Evolutionary conservation across 1,140 invertebrate genomes (phyloP).

Genomic region (Caenorhabditis inopinata): DNA sequence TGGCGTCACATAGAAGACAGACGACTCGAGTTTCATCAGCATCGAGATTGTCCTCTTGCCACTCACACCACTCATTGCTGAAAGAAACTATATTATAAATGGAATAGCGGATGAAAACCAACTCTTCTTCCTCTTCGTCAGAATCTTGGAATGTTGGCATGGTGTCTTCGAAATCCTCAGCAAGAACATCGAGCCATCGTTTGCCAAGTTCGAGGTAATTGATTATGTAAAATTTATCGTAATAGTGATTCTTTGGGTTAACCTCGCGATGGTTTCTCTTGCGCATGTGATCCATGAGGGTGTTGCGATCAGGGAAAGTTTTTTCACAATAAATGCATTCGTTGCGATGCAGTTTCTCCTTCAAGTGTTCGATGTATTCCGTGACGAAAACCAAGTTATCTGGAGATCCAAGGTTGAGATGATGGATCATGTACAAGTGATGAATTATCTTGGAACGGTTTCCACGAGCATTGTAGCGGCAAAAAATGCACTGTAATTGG

Average conservation of each 20-base stretch:
- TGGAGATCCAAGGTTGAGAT: conserved; percentile 64
- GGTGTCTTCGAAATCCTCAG: conserved; percentile 66
- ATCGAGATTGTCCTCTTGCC: conserved; percentile 66
- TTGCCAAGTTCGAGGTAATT: conserved; percentile 66
- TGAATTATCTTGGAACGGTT: conserved; percentile 66
- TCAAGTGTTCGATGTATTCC: conserved; percentile 64
- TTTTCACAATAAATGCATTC: conserved; percentile 67
- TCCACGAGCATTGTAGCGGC: conserved; percentile 61
- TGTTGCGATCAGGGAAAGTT: conserved; percentile 59
- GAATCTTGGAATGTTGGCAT: conserved; percentile 66
- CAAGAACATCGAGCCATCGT: conserved; percentile 65
- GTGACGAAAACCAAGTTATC: conserved; percentile 65
- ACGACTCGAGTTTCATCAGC: conserved; percentile 60
- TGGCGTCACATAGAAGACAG: conserved; percentile 62
- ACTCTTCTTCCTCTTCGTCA: conserved; percentile 63
- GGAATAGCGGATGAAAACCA: neutral
- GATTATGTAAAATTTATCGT: conserved; percentile 67
- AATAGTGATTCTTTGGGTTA: conserved; percentile 66
- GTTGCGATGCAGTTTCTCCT: conserved; percentile 55
- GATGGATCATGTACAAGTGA: conserved; percentile 66
- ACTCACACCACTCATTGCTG: conserved; percentile 59
- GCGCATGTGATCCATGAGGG: conserved; percentile 65
- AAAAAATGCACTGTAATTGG: conserved; percentile 63
- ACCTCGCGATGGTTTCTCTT: conserved; percentile 65
- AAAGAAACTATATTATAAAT: neutral